A percentile compares a stretch with the other conserved stretches of the same genome.
Conservation (phyloP, 2,888 invertebrate species). For the Achlya flavicornis region DNA sequence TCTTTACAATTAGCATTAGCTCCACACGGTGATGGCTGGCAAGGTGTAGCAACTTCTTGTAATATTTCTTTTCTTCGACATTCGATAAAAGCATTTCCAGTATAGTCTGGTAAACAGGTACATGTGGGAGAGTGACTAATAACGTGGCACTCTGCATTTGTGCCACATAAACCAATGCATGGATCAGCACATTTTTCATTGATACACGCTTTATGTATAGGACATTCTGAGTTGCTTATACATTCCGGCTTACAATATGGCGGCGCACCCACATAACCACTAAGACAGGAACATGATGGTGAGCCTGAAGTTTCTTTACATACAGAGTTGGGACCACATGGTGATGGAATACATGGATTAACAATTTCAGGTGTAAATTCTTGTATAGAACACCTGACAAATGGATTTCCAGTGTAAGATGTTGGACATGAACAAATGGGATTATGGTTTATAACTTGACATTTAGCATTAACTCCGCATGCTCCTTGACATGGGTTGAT, state of each 20-base stretch:
- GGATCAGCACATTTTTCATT: constrained; percentile 91
- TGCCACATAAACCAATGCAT: constrained; percentile 88
- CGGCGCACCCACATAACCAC: constrained; percentile 87
- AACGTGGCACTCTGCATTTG: constrained; percentile 89
- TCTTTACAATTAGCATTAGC: constrained; percentile 86
- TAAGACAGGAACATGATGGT: constrained; percentile 90
- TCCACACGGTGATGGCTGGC: constrained; percentile 87
- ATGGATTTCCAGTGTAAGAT: constrained; percentile 89
- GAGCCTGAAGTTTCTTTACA: constrained; percentile 87
- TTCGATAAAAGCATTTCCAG: constrained; percentile 90
- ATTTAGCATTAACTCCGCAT: constrained; percentile 90
- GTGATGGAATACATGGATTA: constrained; percentile 90
- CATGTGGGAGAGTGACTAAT: constrained; percentile 90
- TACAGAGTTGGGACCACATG: constrained; percentile 91
- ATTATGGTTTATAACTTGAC: constrained; percentile 91
- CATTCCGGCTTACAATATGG: constrained; percentile 93
- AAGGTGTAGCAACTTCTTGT: constrained; percentile 79
- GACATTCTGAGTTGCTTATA: constrained; percentile 89
- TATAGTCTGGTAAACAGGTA: constrained; percentile 86
- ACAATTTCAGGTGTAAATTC: constrained; percentile 75
- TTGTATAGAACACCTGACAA: constrained; percentile 85
- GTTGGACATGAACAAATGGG: constrained; percentile 90
- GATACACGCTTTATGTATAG: constrained; percentile 87
- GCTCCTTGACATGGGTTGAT: constrained; percentile 91
- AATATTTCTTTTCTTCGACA: constrained; percentile 73